Evolutionary conservation across 92 coral and sea anemone species (phyloP), one percentile per base, ranked within the genome.

Genomic region (Virgularia gustaviana): DNA sequence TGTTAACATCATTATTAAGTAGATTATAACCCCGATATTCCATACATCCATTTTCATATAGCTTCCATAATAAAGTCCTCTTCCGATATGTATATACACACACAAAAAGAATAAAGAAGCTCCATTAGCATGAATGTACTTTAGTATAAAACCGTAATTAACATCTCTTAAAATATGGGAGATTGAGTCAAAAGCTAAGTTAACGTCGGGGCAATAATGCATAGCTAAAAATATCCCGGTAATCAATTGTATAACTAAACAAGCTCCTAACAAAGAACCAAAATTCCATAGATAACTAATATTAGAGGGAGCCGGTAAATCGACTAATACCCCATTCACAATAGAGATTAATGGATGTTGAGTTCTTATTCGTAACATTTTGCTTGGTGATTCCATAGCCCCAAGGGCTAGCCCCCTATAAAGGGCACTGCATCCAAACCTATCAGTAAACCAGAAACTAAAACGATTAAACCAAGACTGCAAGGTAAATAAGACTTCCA

Each of bases 231-330:
- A 84, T 37, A 85, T 80, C 65, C 89, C 95, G 2, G 95, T 65
- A 6, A 70, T 60, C 30, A 84, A 72, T 71, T 88, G 95, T 41
- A 88, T 51, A 58, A 64, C 80, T 74, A 88, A 37, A 75, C 87
- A 81, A 18, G 72, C n/a, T 55, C 95, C 95, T 51, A 88, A 81
- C 72, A 88, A 81, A 57, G 86, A 84, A 58, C 95, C 95, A 68
- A 88, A 82, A 68, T 88, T 88, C 84, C 95, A 88, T 59, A 81
- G n/a, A 88, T 88, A 88, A 81, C 82, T 81, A 63, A 87, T 81
- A 84, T 87, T 87, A 58, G 91, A 86, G 55, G 91, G 91, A 83
- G 86, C 77, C 52, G 88, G 86, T 41, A 83, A 72, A 65, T 87
- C 88, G 55, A 87, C 81, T 55, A 87, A 34, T 63, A 87, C 41